A percentile compares a stretch with the other conserved stretches of the same genome.
Evolutionary conservation across 2,888 invertebrate genomes (phyloP).

Genomic region (Agriopis marginaria): DNA sequence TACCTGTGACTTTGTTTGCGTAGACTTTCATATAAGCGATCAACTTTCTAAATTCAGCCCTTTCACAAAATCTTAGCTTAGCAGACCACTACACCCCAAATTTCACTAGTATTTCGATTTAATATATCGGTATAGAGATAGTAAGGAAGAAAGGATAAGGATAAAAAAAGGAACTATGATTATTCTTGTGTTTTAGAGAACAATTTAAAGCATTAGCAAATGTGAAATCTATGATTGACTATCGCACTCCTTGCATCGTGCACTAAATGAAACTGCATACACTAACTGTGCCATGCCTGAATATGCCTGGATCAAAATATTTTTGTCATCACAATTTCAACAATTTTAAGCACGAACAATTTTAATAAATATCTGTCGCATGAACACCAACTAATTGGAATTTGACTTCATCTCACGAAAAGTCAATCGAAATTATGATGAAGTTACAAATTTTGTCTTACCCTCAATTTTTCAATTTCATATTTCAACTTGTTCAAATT

Average conservation of each 20-base stretch:
- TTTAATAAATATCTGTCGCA: slow-evolving; percentile 23
- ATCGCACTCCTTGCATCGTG: slow-evolving; percentile 27
- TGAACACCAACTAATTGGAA: slow-evolving; percentile 16
- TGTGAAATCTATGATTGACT: too few relatives aligned
- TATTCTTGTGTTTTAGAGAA: too few relatives aligned
- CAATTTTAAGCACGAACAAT: slow-evolving; percentile 21
- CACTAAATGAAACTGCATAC: slow-evolving; percentile 10
- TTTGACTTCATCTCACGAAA: slow-evolving; percentile 8
- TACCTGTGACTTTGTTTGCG: too few relatives aligned
- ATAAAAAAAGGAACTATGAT: too few relatives aligned
- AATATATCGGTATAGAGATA: too few relatives aligned
- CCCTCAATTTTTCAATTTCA: slow-evolving; percentile 11
- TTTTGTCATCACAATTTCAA: slow-evolving; percentile 13
- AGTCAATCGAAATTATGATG: neutral
- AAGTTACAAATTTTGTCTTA: slow-evolving; percentile 8
- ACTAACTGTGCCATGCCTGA: slow-evolving; percentile 33
- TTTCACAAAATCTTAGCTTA: too few relatives aligned
- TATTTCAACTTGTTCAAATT: slow-evolving; percentile 1
- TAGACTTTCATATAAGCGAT: too few relatives aligned
- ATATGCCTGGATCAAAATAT: slow-evolving; percentile 25
- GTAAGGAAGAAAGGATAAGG: too few relatives aligned
- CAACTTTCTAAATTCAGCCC: too few relatives aligned
- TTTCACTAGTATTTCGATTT: too few relatives aligned
- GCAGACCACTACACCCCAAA: too few relatives aligned
- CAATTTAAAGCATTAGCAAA: too few relatives aligned